Evolutionary conservation across 2,888 invertebrate species (phyloP).

Genomic region (Mythimna pallens): DNA sequence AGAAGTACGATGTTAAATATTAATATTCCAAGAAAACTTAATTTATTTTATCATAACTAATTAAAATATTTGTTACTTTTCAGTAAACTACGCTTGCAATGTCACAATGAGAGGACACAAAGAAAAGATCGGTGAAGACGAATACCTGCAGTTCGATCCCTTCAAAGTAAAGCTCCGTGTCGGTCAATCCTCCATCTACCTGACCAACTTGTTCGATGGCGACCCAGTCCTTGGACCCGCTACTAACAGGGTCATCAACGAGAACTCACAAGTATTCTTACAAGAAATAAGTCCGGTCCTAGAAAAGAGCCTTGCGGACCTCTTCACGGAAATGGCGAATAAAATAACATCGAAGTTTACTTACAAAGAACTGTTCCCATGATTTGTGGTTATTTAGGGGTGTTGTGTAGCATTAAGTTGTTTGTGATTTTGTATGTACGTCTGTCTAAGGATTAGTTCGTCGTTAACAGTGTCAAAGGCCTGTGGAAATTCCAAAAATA

Average conservation of each 20-base stretch:
- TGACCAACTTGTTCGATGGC: conserved; percentile 93
- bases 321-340: conserved; percentile 93
- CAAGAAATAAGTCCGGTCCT: conserved; percentile 92
- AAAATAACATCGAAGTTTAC: conserved; percentile 93
- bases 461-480: conserved; percentile 37
- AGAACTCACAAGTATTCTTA: conserved; percentile 92
- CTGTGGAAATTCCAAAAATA: conserved; percentile 50
- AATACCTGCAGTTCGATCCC: conserved; percentile 92
- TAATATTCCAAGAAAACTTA: neutral
- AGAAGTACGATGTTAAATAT: neutral
- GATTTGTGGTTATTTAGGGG: conserved; percentile 57
- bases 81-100: conserved; percentile 92
- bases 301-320: conserved; percentile 91
- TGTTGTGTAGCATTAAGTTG: conserved; percentile 42
- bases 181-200: conserved; percentile 90
- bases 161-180: conserved; percentile 92
- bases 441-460: conserved; percentile 23
- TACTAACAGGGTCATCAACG: conserved; percentile 92
- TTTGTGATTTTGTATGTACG: conserved; percentile 58
- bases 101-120: conserved; percentile 92
- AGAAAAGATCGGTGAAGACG: conserved; percentile 89
- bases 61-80: conserved; percentile 57
- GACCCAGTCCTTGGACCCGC: conserved; percentile 92
- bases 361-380: conserved; percentile 93
- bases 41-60: neutral